phyloP scores from a whole-genome alignment of 2,888 invertebrate genomes.

The Tetropium fuscum region DNA sequence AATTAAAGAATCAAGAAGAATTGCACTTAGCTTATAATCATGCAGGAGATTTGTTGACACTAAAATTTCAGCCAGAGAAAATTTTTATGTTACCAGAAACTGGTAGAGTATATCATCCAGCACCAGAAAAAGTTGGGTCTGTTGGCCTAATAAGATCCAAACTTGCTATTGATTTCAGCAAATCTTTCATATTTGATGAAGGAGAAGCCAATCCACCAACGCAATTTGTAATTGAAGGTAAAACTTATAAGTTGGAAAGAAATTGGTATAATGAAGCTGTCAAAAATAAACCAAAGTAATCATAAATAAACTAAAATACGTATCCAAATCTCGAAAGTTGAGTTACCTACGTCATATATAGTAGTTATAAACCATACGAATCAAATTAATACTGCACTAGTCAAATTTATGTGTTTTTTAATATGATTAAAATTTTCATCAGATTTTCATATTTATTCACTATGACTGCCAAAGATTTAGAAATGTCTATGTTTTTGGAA shows the following conservation, averaged over 20 bases:
- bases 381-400: no score
- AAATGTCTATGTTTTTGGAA: no score
- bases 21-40: conserved; percentile 78
- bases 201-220: conserved; percentile 80
- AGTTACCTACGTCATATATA: no score
- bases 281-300: conserved; percentile 28
- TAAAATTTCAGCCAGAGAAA: conserved; percentile 80
- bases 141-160: conserved; percentile 90
- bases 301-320: not conserved
- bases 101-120: conserved; percentile 95
- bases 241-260: conserved; percentile 71
- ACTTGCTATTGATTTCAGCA: conserved; percentile 88
- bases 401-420: no score
- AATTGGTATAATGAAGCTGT: conserved; percentile 70
- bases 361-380: no score
- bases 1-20: conserved; percentile 57
- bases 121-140: conserved; percentile 79
- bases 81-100: conserved; percentile 84
- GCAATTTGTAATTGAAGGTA: conserved; percentile 80
- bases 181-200: conserved; percentile 78
- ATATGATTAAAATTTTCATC: no score
- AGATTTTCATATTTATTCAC: no score
- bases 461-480: no score
- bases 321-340: no score
- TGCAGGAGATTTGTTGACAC: conserved; percentile 74